Evolutionary conservation across 2,888 invertebrate species (phyloP), one percentile per base, ranked within the genome.

Genomic region (Nesidiocoris tenuis): DNA sequence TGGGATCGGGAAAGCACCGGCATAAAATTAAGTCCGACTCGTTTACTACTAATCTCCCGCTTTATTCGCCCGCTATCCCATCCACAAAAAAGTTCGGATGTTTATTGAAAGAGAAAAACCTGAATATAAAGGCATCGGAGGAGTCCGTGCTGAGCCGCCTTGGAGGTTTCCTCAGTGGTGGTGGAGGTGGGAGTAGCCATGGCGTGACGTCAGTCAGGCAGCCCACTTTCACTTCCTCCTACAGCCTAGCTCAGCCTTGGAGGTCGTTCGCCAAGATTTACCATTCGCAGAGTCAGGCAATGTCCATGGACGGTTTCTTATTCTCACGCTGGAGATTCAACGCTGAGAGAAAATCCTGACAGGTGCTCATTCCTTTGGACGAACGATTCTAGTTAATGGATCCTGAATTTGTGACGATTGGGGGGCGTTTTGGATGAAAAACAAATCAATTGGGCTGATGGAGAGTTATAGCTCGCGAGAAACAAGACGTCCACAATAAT

Each of bases 211-310:
- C 67, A 67, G 39, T 39, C 56, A n/a, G n/a, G n/a, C n/a, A 56
- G 67, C 67, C 67, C 56, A 67, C 67, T 67, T 67, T 67, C 67
- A 67, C 67, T 67, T 67, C 67, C 67, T 67, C 67, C 67, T 67
- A 67, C 67, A 23, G 56, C 17, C 67, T 17, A 39, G 39, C 39
- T 39, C 67, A 67, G 67, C 67, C 67, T 67, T 67, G 67, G 67
- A 67, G 67, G 67, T 67, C 67, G 67, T 67, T 67, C 67, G 67
- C 67, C 67, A 67, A 67, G 56, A 67, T 65, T 25, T 65, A 25
- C 65, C 65, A 18, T 39, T 39, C 39, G 39, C 39, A 12, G 39
- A 39, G 39, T 39, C 39, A 39, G 39, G 39, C 39, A 12, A 39
- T 39, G 39, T 12, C 39, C 39, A 39, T 39, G 39, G 39, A 39